Evolutionary conservation across 2,113 vertebrate genomes (phyloP).

Genomic region (Cnemophilus loriae): DNA sequence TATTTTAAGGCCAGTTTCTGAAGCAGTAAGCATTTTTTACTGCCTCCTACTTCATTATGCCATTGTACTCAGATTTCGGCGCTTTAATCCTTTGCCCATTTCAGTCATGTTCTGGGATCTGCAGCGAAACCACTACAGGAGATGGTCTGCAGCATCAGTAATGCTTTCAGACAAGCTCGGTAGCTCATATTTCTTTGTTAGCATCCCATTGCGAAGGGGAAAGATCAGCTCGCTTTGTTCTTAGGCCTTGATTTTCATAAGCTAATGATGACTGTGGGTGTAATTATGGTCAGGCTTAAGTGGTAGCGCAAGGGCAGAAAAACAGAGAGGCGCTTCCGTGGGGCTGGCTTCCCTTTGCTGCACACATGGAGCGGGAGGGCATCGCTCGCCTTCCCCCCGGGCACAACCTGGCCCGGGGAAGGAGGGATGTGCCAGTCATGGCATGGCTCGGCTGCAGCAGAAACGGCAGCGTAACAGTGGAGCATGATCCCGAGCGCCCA

Average conservation of each 20-base stretch:
- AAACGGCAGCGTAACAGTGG: rapidly evolving
- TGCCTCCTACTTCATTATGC: constrained; percentile 57
- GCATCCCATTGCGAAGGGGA: neutral
- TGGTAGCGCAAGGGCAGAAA: neutral
- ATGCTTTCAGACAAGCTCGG: neutral
- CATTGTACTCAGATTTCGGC: constrained; percentile 58
- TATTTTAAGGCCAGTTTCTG: constrained; percentile 63
- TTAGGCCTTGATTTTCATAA: constrained; percentile 36
- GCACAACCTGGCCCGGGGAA: neutral
- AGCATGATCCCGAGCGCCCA: rapidly evolving
- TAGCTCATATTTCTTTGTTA: constrained; percentile 44
- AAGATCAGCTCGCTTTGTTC: constrained; percentile 38
- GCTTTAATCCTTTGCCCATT: constrained; percentile 58
- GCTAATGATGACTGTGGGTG: constrained; percentile 19
- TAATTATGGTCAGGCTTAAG: constrained; percentile 34
- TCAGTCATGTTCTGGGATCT: constrained; percentile 60
- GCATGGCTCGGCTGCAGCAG: rapidly evolving
- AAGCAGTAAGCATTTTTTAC: constrained; percentile 60
- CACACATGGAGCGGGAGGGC: rapidly evolving
- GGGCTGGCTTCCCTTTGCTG: neutral
- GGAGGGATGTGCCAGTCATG: rapidly evolving
- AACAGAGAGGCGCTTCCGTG: neutral
- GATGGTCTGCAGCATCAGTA: constrained; percentile 55
- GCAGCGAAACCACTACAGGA: constrained; percentile 46
- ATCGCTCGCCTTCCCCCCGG: rapidly evolving